Percentiles rank a stretch among this genome's conserved stretches.
Evolutionary conservation across 2,113 vertebrate species (phyloP).

Genomic region (Bos indicus): DNA sequence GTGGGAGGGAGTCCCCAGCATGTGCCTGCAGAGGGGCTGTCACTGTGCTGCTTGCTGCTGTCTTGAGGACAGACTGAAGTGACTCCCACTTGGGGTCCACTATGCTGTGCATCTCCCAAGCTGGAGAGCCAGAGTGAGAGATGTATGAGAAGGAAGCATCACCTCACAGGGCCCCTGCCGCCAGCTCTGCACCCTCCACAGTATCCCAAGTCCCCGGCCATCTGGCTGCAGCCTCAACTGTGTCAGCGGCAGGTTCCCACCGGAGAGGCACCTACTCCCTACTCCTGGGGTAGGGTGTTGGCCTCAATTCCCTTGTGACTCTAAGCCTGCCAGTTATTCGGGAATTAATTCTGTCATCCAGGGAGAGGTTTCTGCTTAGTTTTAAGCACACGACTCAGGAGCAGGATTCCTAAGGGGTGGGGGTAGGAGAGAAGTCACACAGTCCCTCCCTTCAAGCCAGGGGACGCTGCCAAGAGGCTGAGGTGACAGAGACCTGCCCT

Average conservation of each 20-base stretch:
- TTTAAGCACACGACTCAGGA: not conserved
- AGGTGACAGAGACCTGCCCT: not conserved
- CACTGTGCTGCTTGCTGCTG: too few relatives aligned
- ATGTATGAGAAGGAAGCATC: not conserved
- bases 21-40: too few relatives aligned
- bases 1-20: not conserved
- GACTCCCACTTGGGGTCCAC: not conserved
- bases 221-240: not conserved
- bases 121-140: not conserved
- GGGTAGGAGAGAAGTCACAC: not conserved
- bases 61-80: too few relatives aligned
- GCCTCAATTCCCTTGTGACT: not conserved
- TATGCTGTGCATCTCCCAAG: not conserved
- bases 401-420: not conserved
- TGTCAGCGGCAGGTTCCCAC: not conserved
- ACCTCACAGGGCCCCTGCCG: fast-evolving
- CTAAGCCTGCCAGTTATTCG: not conserved
- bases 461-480: not conserved
- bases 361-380: not conserved
- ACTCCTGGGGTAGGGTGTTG: not conserved
- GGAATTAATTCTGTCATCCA: not conserved
- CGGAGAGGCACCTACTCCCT: not conserved
- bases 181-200: not conserved
- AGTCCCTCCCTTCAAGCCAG: not conserved
- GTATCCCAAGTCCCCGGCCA: not conserved